These are phyloP conservation scores for Dendronephthya gigantea DNA, from an alignment of 64 coral and sea anemone species.

Conservation along the genomic window DNA sequence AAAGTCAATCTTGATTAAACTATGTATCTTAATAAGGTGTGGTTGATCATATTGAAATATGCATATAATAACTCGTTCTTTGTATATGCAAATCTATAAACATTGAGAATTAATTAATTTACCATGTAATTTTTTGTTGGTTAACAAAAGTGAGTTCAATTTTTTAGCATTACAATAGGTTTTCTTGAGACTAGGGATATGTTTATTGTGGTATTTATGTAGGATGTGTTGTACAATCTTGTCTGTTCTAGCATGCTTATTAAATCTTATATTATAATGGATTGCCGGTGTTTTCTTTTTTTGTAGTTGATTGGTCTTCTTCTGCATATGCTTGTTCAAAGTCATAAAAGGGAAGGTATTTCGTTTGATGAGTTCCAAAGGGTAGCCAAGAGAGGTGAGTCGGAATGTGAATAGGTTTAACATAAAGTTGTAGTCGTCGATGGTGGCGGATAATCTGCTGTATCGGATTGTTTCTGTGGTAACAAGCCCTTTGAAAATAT, in stretches of 20 bases:
- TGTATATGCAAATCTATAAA: too few species aligned
- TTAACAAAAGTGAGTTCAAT: not conserved
- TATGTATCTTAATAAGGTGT: too few species aligned
- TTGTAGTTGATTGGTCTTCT: not conserved
- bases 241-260: constrained; percentile 4
- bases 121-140: not conserved
- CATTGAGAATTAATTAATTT: too few species aligned
- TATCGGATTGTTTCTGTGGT: not conserved
- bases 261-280: not conserved
- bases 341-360: not conserved
- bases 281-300: not conserved
- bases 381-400: not conserved
- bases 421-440: constrained; percentile 20
- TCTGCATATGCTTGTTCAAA: not conserved
- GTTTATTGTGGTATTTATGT: constrained; percentile 25
- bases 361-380: not conserved
- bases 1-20: too few species aligned
- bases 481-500: constrained; percentile 23
- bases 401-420: not conserved
- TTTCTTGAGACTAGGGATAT: constrained; percentile 10
- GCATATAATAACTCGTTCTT: too few species aligned
- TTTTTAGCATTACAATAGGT: not conserved
- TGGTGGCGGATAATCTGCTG: not conserved
- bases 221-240: not conserved
- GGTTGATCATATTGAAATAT: too few species aligned